phyloP scores from a whole-genome alignment of 1,140 invertebrate genomes.

The Diorhabda sublineata region DNA sequence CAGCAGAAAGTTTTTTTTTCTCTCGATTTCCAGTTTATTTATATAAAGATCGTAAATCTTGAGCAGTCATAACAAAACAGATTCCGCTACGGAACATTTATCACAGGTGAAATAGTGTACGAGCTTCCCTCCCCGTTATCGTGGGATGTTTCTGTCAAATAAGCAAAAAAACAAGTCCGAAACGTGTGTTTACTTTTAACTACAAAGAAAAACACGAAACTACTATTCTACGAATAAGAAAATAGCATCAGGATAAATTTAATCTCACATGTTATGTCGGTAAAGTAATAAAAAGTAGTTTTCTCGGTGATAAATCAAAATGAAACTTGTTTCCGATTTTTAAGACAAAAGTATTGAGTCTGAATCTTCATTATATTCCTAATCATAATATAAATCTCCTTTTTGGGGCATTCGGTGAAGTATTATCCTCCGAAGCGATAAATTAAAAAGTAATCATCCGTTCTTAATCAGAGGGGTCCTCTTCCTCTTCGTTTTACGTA shows the following conservation, averaged over 20 bases:
- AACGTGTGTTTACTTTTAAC: background rate
- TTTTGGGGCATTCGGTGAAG: background rate
- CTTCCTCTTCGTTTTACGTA: no score
- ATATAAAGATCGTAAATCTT: conserved; percentile 3
- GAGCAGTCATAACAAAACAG: conserved; percentile 2
- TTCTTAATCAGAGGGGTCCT: background rate
- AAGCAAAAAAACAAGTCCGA: background rate
- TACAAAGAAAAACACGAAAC: no score
- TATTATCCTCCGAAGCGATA: background rate
- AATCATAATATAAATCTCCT: background rate
- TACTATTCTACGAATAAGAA: no score
- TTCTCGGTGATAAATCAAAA: no score
- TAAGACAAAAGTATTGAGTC: no score
- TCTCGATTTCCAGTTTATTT: background rate
- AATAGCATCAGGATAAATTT: no score
- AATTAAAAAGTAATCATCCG: conserved; percentile 2
- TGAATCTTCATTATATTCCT: background rate
- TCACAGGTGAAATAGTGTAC: background rate
- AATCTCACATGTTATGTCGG: no score
- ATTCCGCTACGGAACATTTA: background rate
- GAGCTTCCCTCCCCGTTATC: background rate
- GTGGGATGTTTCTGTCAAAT: conserved; percentile 2
- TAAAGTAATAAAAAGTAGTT: no score
- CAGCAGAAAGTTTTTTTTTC: background rate
- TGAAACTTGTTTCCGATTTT: no score